Base-by-base conservation (phyloP, 2,888 invertebrate species). In the Cryptocephalus moraei region DNA sequence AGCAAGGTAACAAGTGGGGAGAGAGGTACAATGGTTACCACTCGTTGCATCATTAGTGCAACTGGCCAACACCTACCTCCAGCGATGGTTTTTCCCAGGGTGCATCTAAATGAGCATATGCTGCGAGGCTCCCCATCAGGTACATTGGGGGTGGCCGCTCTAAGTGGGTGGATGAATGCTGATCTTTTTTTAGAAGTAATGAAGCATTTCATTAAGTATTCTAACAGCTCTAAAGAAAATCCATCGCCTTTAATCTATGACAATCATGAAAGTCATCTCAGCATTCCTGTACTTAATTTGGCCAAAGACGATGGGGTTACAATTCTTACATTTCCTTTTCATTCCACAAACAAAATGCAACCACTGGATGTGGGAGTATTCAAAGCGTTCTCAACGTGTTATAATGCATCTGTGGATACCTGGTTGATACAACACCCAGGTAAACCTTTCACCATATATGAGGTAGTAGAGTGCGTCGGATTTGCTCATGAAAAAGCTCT, bases 191-290 rank as follows among this genome's bases (percentile, higher is more conserved):
- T 33, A 32, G 12, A 36, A 40, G 42, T 43, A 11, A 22, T 40
- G 38, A 32, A 43, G 41, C 22, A 44, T 44, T 44, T 44, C 31
- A 33, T 43, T 8, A 10, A 14, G 1, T 34, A 39, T 39, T 32
- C 34, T 9, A 33, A 8, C 8, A 41, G 33, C 12, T 45, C 39
- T 9, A 34, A 39, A 32, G 39, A 14, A 13, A 45, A 32, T 38
- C 39, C 32, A n/a, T 32, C 14, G 12, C 13, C 32, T 34, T 9
- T 44, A 8, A 34, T 47, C 9, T 41, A 47, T 44, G 49, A 47
- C 38, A 49, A 49, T 41, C 49, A 47, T 39, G 49, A 51, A 39
- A 51, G 51, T 39, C 47, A 49, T 44, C 33, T 51, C 9, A 33
- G 11, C 12, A 31, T 32, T 46, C 10, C 11, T 9, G 42, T 31